These are phyloP conservation scores for Campylorhamphus procurvoides DNA, from an alignment of 2,113 vertebrate genomes.

Conservation along the genomic window DNA sequence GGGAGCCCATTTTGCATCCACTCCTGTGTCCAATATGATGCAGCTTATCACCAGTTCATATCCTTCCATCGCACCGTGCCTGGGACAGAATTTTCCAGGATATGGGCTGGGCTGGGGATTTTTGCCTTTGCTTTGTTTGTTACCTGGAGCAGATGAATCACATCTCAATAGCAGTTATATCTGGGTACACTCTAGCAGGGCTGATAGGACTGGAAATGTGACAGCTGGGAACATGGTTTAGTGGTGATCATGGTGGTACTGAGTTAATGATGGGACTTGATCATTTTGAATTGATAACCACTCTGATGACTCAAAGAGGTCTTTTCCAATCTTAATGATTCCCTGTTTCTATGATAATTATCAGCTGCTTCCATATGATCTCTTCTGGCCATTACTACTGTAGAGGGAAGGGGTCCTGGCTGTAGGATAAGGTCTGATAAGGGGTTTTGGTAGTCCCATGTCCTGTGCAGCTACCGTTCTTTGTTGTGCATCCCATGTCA, in stretches of 20 bases:
- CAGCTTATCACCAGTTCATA: rapidly evolving
- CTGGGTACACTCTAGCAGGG: not conserved
- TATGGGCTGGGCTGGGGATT: not conserved
- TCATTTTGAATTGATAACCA: not conserved
- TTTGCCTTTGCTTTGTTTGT: not conserved
- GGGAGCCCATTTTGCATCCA: not conserved
- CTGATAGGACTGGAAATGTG: not conserved
- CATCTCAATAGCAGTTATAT: rapidly evolving
- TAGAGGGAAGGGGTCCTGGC: not conserved
- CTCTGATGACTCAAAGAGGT: not conserved
- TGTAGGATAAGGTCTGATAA: not conserved
- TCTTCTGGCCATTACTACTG: not conserved
- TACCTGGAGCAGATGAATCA: not conserved
- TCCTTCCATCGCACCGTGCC: not conserved
- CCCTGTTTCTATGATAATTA: not conserved
- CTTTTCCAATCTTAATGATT: not conserved
- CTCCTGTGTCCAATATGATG: rapidly evolving
- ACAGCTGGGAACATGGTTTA: not conserved
- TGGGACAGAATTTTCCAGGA: not conserved
- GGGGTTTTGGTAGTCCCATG: not conserved
- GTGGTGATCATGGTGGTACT: not conserved
- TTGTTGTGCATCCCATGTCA: not conserved
- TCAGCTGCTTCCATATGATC: not conserved
- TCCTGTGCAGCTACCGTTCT: not conserved
- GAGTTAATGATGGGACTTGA: not conserved